These are phyloP conservation scores for Pheosia tremula DNA, from an alignment of 2,888 invertebrate species.

Conservation along the genomic window DNA sequence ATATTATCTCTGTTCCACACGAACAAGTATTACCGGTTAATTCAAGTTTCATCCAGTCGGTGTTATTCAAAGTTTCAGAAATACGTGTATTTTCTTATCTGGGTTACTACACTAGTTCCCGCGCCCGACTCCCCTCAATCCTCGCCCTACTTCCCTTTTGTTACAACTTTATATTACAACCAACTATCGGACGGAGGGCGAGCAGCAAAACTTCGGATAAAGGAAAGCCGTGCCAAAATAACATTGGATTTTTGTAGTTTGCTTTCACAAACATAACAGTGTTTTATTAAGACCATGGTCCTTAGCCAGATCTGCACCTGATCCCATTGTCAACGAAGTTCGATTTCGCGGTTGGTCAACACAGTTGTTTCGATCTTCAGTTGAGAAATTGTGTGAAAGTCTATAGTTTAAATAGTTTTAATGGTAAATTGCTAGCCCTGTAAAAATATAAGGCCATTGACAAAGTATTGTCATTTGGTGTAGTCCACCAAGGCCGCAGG, in stretches of 20 bases:
- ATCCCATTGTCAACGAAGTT: too few species aligned
- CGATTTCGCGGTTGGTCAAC: too few species aligned
- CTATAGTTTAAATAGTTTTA: too few species aligned
- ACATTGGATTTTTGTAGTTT: not conserved
- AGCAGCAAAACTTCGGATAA: not conserved
- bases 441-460: too few species aligned
- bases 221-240: not conserved
- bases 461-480: too few species aligned
- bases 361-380: too few species aligned
- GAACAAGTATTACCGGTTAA: not conserved
- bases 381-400: too few species aligned
- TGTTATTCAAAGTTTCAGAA: not conserved
- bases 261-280: too few species aligned
- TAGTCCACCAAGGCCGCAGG: too few species aligned
- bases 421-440: too few species aligned
- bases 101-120: not conserved
- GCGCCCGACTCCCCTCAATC: not conserved
- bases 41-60: not conserved
- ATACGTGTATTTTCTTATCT: not conserved
- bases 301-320: too few species aligned
- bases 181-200: not conserved
- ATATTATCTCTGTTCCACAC: not conserved
- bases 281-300: too few species aligned
- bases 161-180: slow-evolving; percentile 1
- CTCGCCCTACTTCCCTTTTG: not conserved